Evolutionary conservation across 1,140 invertebrate species (phyloP), one percentile per base, ranked within the genome.

Genomic region (Drosophila arawakana): DNA sequence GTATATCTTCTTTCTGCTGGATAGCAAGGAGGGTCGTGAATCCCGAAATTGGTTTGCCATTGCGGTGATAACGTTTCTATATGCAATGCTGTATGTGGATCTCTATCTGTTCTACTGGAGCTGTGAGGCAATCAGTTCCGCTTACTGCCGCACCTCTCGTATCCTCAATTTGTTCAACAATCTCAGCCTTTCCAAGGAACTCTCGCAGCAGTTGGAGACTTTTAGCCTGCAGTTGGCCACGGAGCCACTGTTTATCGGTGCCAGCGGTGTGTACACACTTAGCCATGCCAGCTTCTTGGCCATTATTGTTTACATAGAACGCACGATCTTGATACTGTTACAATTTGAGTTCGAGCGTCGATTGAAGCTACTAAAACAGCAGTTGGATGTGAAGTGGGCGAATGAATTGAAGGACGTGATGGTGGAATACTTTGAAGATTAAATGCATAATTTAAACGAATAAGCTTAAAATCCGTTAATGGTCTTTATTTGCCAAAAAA

Each of bases 401-500:
- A 50, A 41, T 5, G 15, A 65, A 15, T 46, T 65, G 8, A 41
- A 65, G 10, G 50, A 46, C 13, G 44, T 65, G 7, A 21, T 65
- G 8, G 5, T 65, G 39, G 62, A 65, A 55, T 65, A 65, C 25
- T 30, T 30, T 34, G 25, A 65, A 9, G 13, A 35, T 5, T 65
- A 50, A 15, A 60, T 39, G 10, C 13, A n/a, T 6, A n/a, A n/a
- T 11, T 47, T 30, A 25, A 10, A 50, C 25, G 25, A 11, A 50
- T 25, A 7, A 71, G 50, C 55, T 80, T 77, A 70, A 67, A 84
- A 77, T 82, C 71, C 76, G 79, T 30, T 57, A 50, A 59, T 78
- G 70, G 81, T 85, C 74, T 84, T 86, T 88, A 88, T 83, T 80
- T 80, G 62, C 69, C 76, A 80, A 86, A 80, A 80, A 86, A 80